Base-by-base conservation (phyloP, 1,140 invertebrate genomes). In the Physella acuta region DNA sequence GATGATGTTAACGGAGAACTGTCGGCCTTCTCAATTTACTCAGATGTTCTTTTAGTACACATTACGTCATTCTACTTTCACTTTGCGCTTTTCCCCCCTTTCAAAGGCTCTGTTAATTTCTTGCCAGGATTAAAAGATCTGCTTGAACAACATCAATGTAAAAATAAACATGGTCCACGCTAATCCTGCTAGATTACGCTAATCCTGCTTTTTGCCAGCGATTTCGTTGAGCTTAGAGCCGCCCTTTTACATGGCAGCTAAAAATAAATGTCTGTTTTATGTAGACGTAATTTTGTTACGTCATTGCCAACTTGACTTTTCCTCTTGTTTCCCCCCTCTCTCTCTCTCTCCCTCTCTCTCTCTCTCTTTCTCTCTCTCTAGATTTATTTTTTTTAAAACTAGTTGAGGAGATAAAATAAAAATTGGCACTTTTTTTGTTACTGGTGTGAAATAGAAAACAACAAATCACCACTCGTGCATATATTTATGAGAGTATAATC, bases 331-430 rank as follows among this genome's bases (percentile, higher is more conserved):
- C 26, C 14, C 8, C 14, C 8, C 53, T 56, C 14, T 14, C 14
- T 17, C 14, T 56, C 26, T 14, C 53, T 26, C 26, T 56, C 53
- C 26, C 53, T 56, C 53, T 56, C 53, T 56, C 53, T 56, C 53
- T 56, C 53, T 56, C 53, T 56, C 53, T 56, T 24, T 56, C 53
- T 56, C 53, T 56, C 53, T 56, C 53, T 56, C 53, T 56, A 14
- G 11, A 16, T 24, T 56, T 11, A 16, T 24, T 56, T 11, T 56
- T 24, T 56, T 11, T 56, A 11, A 16, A 14, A 16, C 53, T 56
- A 14, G 11, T 24, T 56, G n/a, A n/a, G n/a, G n/a, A n/a, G n/a
- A n/a, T 26, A 17, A 16, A 11, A 8, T 24, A 16, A 11, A 16
- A 14, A 8, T 24, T 28, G 11, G 8, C 26, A 8, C 53, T 56